Evolutionary conservation across 1,140 invertebrate species (phyloP).

Genomic region (Drosophila ogumai): DNA sequence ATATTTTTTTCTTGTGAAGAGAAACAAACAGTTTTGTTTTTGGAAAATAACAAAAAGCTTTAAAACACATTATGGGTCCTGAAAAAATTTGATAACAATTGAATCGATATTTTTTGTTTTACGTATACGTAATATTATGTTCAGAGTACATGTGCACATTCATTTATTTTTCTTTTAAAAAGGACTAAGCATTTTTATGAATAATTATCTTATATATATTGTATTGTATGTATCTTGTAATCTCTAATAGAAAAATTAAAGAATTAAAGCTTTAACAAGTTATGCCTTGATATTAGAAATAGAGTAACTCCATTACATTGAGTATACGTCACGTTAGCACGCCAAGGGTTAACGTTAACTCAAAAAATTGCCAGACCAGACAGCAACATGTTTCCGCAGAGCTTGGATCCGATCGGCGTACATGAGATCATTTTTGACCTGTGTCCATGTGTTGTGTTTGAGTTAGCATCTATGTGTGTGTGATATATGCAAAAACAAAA

Average conservation of each 20-base stretch:
- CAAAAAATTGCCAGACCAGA: constrained; percentile 37
- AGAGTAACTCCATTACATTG: not conserved
- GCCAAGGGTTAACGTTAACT: constrained; percentile 23
- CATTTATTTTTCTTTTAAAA: not conserved
- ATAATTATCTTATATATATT: not conserved
- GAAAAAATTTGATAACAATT: not conserved
- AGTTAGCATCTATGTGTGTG: not conserved
- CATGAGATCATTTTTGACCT: constrained; percentile 76
- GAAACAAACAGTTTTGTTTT: not conserved
- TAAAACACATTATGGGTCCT: not conserved
- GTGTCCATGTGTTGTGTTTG: constrained; percentile 9
- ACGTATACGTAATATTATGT: constrained; percentile 1
- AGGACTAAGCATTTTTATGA: not conserved
- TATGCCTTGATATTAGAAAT: not conserved
- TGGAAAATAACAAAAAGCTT: not conserved
- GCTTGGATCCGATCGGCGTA: constrained; percentile 50
- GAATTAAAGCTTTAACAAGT: too few species aligned
- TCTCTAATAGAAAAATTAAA: too few species aligned
- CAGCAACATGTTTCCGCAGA: constrained; percentile 59
- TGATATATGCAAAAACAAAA: constrained; percentile 75
- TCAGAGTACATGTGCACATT: too few species aligned
- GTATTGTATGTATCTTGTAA: not conserved
- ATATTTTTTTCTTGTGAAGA: not conserved
- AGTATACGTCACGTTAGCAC: constrained; percentile 4
- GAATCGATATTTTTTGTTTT: not conserved